Percentiles rank a stretch among this genome's conserved stretches.
phyloP scores from a whole-genome alignment of 2,113 vertebrate species.

The Oriolus oriolus region DNA sequence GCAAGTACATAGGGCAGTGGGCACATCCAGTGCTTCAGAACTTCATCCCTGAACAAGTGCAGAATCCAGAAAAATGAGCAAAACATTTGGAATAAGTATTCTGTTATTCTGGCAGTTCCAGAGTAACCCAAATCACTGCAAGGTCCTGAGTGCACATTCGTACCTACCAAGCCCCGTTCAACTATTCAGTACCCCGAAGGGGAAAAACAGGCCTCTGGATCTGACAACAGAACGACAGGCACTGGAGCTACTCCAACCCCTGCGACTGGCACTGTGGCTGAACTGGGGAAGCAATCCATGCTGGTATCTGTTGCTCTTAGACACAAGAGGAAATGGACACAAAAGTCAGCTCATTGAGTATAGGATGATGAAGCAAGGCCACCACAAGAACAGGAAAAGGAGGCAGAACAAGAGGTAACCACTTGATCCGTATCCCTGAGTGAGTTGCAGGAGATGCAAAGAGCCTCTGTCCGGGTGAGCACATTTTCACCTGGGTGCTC shows the following conservation, averaged over 20 bases:
- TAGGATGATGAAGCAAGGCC: neutral
- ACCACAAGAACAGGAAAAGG: neutral
- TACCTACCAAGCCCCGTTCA: neutral
- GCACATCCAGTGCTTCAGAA: neutral
- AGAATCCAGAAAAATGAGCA: neutral
- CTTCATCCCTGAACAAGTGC: neutral
- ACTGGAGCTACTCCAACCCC: neutral
- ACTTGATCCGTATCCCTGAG: neutral
- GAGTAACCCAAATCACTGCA: neutral
- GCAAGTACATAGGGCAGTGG: neutral
- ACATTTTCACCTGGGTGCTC: neutral
- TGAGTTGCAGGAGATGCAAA: neutral
- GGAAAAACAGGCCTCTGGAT: neutral
- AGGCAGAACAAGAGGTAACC: neutral
- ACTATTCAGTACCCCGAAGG: no score
- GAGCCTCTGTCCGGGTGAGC: accelerated
- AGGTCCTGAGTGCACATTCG: accelerated
- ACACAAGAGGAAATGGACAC: neutral
- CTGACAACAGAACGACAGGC: neutral
- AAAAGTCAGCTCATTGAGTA: neutral
- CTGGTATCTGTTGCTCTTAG: neutral
- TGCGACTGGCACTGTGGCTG: neutral
- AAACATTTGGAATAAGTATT: neutral
- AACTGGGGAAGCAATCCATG: neutral
- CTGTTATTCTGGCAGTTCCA: neutral